Evolutionary conservation across 2,797 vertebrate genomes (phyloP), one percentile per base, ranked within the genome.

Genomic region (Eospalax fontanierii): DNA sequence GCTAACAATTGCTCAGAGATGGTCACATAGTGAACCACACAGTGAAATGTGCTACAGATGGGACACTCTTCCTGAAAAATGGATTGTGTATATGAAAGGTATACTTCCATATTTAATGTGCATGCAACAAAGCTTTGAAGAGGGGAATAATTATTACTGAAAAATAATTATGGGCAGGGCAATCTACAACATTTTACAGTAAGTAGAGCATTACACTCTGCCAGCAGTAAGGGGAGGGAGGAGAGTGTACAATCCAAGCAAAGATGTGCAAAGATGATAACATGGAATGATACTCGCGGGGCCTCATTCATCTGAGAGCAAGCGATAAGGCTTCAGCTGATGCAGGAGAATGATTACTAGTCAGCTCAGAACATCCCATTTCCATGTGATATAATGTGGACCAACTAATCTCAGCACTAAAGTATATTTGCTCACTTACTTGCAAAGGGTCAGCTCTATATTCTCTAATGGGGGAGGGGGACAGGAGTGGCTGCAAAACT

Each of bases 101-200:
- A 7, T 50, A 35, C 18, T 43, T 61, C 24, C 14, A 59, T 16
- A 79, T 76, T 90, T 73, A 85, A 82, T 57, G 35, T 68, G 82
- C 85, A 95, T 89, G 54, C 30, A 76, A 33, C 40, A 89, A 84
- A 76, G 81, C 21, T 70, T 71, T 75, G 87, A 91, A 73, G 9
- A 43, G 3, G n/a, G 82, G 28, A 33, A 81, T 74, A 10, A 76
- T 85, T 89, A 66, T 76, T 15, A 54, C 12, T 26, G 40, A 15
- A 90, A 83, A 92, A 61, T 78, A 87, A 90, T 68, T 54, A 84
- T 11, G 5, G n/a, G 10, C 12, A 85, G 15, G 50, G 22, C 26
- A 5, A 87, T 89, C 80, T 71, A 65, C 94, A 95, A 95, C 38
- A 95, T 59, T 83, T 79, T 57, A 75, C 83, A 79, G 19, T 10